Conservation (phyloP, 2,113 vertebrate species). For the Vulpes ferrilata region DNA sequence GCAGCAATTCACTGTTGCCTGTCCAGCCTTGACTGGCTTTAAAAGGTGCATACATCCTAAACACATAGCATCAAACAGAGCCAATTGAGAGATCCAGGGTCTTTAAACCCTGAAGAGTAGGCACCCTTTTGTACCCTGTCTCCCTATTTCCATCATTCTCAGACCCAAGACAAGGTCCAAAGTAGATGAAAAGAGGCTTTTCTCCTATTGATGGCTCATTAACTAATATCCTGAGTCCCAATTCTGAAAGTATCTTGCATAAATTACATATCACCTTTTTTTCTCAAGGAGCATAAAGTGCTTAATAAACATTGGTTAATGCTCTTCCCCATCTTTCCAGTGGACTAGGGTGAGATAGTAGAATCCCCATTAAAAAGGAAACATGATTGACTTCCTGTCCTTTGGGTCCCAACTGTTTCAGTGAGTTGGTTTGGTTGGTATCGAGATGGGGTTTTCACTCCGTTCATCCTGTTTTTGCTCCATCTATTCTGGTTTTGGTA, state of each 20-base stretch:
- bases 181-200: conserved; percentile 32
- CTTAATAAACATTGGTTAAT: conserved; percentile 46
- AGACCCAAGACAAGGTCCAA: background rate
- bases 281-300: conserved; percentile 72
- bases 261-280: conserved; percentile 9
- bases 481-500: background rate
- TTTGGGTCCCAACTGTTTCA: background rate
- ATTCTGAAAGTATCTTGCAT: background rate
- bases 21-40: background rate
- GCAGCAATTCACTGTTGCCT: background rate
- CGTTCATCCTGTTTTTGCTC: background rate
- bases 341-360: background rate
- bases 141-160: background rate
- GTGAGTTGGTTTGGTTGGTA: background rate
- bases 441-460: background rate
- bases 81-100: background rate
- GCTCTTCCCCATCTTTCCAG: conserved; percentile 26
- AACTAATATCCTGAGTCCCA: conserved; percentile 52
- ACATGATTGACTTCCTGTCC: background rate
- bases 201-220: background rate
- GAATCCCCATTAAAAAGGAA: background rate
- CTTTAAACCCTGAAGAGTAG: background rate
- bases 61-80: background rate
- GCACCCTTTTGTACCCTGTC: background rate
- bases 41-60: background rate